Conservation (phyloP, 1,140 invertebrate species). For the Berghia stephanieae region DNA sequence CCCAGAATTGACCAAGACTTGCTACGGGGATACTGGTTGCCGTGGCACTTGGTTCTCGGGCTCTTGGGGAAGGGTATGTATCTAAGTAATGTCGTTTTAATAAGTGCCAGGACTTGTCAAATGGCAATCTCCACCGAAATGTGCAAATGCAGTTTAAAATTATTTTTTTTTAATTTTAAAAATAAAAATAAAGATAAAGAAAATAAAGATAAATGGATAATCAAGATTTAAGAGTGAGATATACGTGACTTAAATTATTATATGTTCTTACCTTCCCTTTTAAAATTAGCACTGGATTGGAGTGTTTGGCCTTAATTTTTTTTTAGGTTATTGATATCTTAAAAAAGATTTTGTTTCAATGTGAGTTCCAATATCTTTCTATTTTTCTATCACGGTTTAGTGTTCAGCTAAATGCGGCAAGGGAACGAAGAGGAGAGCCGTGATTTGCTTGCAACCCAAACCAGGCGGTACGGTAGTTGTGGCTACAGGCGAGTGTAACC, state of each 20-base stretch:
- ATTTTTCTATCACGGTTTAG: not conserved
- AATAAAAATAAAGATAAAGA: not conserved
- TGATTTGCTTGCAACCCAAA: conserved; percentile 57
- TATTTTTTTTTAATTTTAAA: too few species aligned
- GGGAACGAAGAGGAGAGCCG: conserved; percentile 48
- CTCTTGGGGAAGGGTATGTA: conserved; percentile 38
- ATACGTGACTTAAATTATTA: too few species aligned
- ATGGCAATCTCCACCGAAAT: too few species aligned
- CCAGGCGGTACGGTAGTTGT: conserved; percentile 42
- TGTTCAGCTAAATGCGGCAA: conserved; percentile 48
- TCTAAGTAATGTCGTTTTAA: too few species aligned
- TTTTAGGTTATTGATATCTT: not conserved
- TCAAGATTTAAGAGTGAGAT: too few species aligned
- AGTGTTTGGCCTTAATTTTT: not conserved
- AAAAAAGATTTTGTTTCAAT: not conserved
- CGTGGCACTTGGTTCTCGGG: conserved; percentile 40
- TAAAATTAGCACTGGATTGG: not conserved
- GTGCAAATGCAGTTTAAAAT: too few species aligned
- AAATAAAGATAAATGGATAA: too few species aligned
- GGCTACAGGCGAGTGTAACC: conserved; percentile 53
- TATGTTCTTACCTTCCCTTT: not conserved
- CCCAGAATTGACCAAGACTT: conserved; percentile 22
- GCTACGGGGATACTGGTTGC: conserved; percentile 31
- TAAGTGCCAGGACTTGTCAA: too few species aligned
- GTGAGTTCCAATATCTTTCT: not conserved